Percentiles rank a stretch among this genome's conserved stretches.
phyloP scores from a whole-genome alignment of 1,140 invertebrate species.

The Lordiphosa collinella region DNA sequence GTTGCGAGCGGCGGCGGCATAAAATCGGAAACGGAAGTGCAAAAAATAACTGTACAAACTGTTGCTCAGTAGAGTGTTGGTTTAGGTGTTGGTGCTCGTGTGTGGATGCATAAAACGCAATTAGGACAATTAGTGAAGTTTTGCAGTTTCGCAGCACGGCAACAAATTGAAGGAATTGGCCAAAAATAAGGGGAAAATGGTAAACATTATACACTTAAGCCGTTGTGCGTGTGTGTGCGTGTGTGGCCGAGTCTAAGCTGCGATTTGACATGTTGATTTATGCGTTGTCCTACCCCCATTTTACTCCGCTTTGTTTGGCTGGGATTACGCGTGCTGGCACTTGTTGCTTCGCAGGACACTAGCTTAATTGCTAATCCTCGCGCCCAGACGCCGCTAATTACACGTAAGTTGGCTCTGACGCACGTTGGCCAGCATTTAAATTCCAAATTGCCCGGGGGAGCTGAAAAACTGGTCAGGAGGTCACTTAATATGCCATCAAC shows the following conservation, averaged over 20 bases:
- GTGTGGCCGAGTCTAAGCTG: constrained; percentile 43
- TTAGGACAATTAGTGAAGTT: constrained; percentile 66
- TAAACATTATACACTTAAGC: constrained; percentile 57
- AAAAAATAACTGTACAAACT: constrained; percentile 55
- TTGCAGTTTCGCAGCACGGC: constrained; percentile 17
- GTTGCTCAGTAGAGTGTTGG: constrained; percentile 39
- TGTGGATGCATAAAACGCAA: constrained; percentile 33
- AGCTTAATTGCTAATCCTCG: constrained; percentile 74
- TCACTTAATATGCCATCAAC: constrained; percentile 76
- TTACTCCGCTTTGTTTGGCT: background rate
- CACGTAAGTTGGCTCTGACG: constrained; percentile 53
- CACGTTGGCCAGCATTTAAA: constrained; percentile 49
- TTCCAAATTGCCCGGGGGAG: constrained; percentile 41
- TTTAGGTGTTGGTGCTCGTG: constrained; percentile 6
- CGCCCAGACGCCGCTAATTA: constrained; percentile 69
- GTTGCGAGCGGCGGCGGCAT: constrained; percentile 23
- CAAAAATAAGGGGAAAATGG: constrained; percentile 42
- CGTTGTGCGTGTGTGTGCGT: constrained; percentile 4
- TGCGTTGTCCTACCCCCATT: constrained; percentile 39
- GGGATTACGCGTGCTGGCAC: constrained; percentile 59
- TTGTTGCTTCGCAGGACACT: constrained; percentile 67
- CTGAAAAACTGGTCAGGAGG: constrained; percentile 25
- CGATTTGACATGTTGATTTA: constrained; percentile 78
- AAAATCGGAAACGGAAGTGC: constrained; percentile 68
- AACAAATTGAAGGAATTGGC: constrained; percentile 46